Evolutionary conservation across 1,140 invertebrate species (phyloP).

Genomic region (Archegozetes longisetosus): DNA sequence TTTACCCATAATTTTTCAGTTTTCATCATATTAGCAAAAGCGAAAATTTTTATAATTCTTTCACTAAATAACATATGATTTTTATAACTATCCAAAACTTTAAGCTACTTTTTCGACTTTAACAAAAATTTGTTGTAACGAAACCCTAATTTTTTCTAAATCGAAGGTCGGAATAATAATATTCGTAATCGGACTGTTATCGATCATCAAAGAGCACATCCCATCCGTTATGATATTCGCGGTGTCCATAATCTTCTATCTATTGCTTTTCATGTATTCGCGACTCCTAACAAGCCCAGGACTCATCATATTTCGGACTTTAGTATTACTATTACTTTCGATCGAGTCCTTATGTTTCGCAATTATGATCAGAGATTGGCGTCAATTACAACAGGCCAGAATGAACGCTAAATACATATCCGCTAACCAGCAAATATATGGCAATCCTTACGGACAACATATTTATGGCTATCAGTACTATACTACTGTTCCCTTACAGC

Average conservation of each 20-base stretch:
- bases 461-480: not conserved
- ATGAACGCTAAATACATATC: not conserved
- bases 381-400: slow-evolving; percentile 1
- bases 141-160: not conserved
- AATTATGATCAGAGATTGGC: slow-evolving; percentile 12
- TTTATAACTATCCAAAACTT: not conserved
- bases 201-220: slow-evolving; percentile 9
- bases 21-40: no score
- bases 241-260: slow-evolving; percentile 8
- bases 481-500: not conserved
- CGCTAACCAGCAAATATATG: not conserved
- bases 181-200: slow-evolving; percentile 3
- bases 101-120: not conserved
- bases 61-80: not conserved
- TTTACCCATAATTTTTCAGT: no score
- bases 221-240: slow-evolving; percentile 3
- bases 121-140: not conserved
- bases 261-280: slow-evolving; percentile 12
- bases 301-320: slow-evolving; percentile 5
- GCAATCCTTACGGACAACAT: not conserved
- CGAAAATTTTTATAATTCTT: no score
- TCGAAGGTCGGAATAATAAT: slow-evolving; percentile 7
- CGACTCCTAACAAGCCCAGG: slow-evolving; percentile 5
- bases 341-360: not conserved
- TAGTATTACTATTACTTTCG: not conserved